Evolutionary conservation across 2,888 invertebrate genomes (phyloP), one percentile per base, ranked within the genome.

Genomic region (Nasonovia ribisnigri): DNA sequence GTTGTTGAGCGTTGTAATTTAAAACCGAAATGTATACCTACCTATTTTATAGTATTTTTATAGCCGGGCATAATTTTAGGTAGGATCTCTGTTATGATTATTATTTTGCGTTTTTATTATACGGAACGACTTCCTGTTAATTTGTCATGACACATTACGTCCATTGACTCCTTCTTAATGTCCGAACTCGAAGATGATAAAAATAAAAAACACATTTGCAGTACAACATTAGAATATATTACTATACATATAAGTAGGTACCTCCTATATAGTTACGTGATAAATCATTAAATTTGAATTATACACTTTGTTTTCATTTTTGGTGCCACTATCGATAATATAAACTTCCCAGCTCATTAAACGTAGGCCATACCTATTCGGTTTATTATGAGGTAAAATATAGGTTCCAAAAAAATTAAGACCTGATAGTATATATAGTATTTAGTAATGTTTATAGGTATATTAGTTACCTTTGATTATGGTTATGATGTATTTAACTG

Each of bases 71-170:
- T 67, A 4, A 67, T n/a, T 48, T 67, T n/a, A 67, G n/a, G n/a
- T 13, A 57, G 67, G 13, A 13, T n/a, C n/a, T 43, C 10, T 89
- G n/a, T 89, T 6, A 57, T 29, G 90, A 90, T 67, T 90, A 46
- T 90, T 90, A 90, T 60, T 90, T 67, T 60, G n/a, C 54, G 20
- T 60, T 67, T 90, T 88, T 84, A 84, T 67, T 36, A 67, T 46
- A n/a, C 46, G 46, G n/a, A 90, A 90, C n/a, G 29, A 90, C 90
- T 90, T 90, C 60, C 90, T 90, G 60, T 67, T 46, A 90, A 90
- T 67, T 90, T 67, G n/a, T n/a, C 46, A 60, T 67, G 29, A 46
- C 60, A 60, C 46, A 60, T 60, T 57, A 89, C 60, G 57, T 60
- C 60, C 57, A 89, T 20, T 60, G 43, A 89, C 46, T 89, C 43